Evolutionary conservation across 1,140 invertebrate genomes (phyloP), one percentile per base, ranked within the genome.

Genomic region (Oscheius sp.): DNA sequence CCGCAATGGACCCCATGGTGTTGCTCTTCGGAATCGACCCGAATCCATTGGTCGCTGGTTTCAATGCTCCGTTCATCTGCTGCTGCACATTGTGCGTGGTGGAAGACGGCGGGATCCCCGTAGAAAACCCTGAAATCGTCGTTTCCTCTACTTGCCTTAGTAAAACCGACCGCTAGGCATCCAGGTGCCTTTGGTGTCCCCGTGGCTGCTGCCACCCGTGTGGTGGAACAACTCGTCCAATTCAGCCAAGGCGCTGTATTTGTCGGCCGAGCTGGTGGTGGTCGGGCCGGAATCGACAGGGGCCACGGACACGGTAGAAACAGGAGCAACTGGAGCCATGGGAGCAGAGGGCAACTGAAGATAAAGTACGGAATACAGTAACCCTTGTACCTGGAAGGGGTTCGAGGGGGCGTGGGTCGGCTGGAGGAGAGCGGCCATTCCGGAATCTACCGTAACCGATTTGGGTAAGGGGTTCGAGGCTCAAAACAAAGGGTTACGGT

Each of bases 201-300:
- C 13, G 20, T 13, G 13, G 13, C 35, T 34, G 28, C 15, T 13
- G 15, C 15, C 15, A 23, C 7, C 10, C 31, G 10, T 34, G 20
- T 63, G 61, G 35, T 63, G 61, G 31, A 63, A 63, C 18, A 63
- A n/a, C 23, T 55, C 49, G 23, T 63, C 61, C 29, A 63, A 34
- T 63, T 63, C 61, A 10, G 61, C 61, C 13, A 63, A 26, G 0
- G 61, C 61, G 1, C 61, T 63, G 32, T 38, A 63, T 34, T 63
- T 63, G 31, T 63, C 61, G 20, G 10, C 42, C 23, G 42, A 0
- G 23, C 23, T 45, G 42, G 0, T 45, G n/a, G n/a, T n/a, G n/a
- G n/a, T n/a, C n/a, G n/a, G n/a, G n/a, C n/a, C n/a, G n/a, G n/a
- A n/a, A n/a, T n/a, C n/a, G n/a, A n/a, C n/a, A n/a, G n/a, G n/a